A percentile compares a stretch with the other conserved stretches of the same genome.
These are phyloP conservation scores for Camptogramma bilineatum DNA, from an alignment of 2,888 invertebrate genomes.

Conservation along the genomic window DNA sequence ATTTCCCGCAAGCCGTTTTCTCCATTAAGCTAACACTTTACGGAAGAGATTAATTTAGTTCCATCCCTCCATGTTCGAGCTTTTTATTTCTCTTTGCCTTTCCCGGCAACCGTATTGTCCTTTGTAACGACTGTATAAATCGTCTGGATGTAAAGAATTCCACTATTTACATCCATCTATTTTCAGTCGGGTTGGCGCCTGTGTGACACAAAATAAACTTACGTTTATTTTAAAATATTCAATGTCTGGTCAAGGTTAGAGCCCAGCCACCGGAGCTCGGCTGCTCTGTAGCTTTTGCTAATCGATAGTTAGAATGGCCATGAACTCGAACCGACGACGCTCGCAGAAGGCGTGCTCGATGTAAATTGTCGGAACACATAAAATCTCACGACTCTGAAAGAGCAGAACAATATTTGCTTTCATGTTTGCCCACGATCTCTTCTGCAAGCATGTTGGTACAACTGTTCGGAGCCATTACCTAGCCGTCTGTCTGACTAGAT, in stretches of 20 bases:
- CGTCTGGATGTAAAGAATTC: constrained; percentile 35
- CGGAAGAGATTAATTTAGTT: constrained; percentile 50
- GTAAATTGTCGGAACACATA: constrained; percentile 57
- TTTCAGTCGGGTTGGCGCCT: constrained; percentile 34
- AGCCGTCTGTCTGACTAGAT: constrained; percentile 42
- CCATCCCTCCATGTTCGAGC: constrained; percentile 43
- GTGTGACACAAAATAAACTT: constrained; percentile 30
- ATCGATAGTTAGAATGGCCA: constrained; percentile 78
- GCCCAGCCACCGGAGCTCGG: constrained; percentile 53
- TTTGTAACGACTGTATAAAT: constrained; percentile 40
- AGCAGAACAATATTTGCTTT: constrained; percentile 49
- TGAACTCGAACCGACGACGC: constrained; percentile 67
- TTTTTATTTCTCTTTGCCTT: constrained; percentile 41
- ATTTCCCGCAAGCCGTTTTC: constrained; percentile 46
- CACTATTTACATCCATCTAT: constrained; percentile 31
- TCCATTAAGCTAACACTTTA: constrained; percentile 48
- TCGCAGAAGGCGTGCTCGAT: constrained; percentile 54
- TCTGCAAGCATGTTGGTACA: constrained; percentile 31
- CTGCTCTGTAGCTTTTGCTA: constrained; percentile 60
- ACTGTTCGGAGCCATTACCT: constrained; percentile 35
- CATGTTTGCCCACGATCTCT: constrained; percentile 46
- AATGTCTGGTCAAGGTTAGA: constrained; percentile 57
- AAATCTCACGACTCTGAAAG: constrained; percentile 55
- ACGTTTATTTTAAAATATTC: constrained; percentile 44
- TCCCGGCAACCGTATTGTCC: constrained; percentile 33